These are phyloP conservation scores for Chaunax sp. DNA, from an alignment of 2,797 vertebrate genomes.

Conservation along the genomic window DNA sequence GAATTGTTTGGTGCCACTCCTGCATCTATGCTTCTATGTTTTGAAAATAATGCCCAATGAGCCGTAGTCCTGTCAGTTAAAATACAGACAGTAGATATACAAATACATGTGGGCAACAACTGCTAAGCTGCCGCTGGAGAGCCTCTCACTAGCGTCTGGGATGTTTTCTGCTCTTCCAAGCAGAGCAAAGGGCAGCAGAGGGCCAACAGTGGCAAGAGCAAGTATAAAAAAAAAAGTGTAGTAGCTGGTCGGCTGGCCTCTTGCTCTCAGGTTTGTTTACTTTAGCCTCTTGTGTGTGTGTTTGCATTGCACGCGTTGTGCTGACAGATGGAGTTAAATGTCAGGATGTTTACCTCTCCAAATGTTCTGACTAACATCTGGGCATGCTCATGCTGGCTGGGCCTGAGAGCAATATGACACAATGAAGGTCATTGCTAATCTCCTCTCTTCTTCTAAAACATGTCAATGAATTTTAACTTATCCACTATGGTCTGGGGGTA, in stretches of 20 bases:
- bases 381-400: slow-evolving; percentile 41
- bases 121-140: slow-evolving; percentile 36
- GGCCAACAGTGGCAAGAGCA: slow-evolving; percentile 36
- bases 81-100: slow-evolving; percentile 29
- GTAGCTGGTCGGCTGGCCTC: slow-evolving; percentile 26
- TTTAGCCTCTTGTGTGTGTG: slow-evolving; percentile 28
- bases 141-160: slow-evolving; percentile 24
- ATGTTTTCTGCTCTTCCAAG: slow-evolving; percentile 50
- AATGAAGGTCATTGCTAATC: background rate
- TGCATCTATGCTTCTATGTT: background rate
- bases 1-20: too few species aligned
- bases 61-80: slow-evolving; percentile 11
- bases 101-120: slow-evolving; percentile 32
- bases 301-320: slow-evolving; percentile 30
- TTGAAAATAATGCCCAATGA: slow-evolving; percentile 32
- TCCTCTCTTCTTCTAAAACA: background rate
- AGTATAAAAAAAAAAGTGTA: slow-evolving; percentile 36
- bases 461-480: background rate
- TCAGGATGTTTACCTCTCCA: slow-evolving; percentile 76
- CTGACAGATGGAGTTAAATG: slow-evolving; percentile 55
- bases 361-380: slow-evolving; percentile 53
- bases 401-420: slow-evolving; percentile 18
- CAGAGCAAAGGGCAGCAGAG: slow-evolving; percentile 30
- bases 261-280: slow-evolving; percentile 48
- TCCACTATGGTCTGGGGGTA: background rate